Evolutionary conservation across 2,797 vertebrate genomes (phyloP).

Genomic region (Sus cebifrons): DNA sequence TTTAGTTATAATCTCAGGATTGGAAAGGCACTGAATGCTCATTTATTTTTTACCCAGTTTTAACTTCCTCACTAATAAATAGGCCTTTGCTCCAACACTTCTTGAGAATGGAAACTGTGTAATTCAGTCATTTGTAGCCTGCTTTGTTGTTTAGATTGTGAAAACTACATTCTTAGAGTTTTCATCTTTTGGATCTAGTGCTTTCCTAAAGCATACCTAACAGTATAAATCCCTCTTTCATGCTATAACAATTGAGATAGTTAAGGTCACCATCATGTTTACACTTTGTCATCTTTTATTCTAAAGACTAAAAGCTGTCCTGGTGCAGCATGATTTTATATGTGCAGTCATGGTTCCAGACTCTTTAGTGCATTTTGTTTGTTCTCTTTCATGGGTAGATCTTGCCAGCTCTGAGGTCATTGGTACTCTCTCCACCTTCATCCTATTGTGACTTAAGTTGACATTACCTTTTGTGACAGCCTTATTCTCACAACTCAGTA

Average conservation of each 20-base stretch:
- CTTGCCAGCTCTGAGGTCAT: background rate
- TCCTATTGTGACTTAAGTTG: slow-evolving; percentile 12
- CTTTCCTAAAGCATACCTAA: background rate
- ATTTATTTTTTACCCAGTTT: slow-evolving; percentile 1
- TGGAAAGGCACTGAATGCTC: slow-evolving; percentile 45
- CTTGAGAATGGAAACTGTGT: background rate
- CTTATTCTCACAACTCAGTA: background rate
- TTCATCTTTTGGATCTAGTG: background rate
- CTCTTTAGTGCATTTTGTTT: slow-evolving; percentile 50
- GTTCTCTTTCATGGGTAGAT: slow-evolving; percentile 52
- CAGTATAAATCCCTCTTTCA: slow-evolving; percentile 29
- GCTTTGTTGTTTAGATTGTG: slow-evolving; percentile 32
- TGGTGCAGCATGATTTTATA: background rate
- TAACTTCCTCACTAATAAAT: slow-evolving; percentile 20
- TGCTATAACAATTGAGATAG: background rate
- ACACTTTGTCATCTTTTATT: background rate
- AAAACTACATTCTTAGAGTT: slow-evolving; percentile 26
- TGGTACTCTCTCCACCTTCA: background rate
- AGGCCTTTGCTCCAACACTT: background rate
- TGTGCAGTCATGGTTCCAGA: background rate
- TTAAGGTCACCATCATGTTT: background rate
- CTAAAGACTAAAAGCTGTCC: background rate
- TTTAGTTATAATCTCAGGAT: slow-evolving; percentile 36
- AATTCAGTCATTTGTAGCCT: slow-evolving; percentile 48
- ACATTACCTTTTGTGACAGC: slow-evolving; percentile 16